Conservation (phyloP, 2,113 vertebrate species). For the Indicator indicator region DNA sequence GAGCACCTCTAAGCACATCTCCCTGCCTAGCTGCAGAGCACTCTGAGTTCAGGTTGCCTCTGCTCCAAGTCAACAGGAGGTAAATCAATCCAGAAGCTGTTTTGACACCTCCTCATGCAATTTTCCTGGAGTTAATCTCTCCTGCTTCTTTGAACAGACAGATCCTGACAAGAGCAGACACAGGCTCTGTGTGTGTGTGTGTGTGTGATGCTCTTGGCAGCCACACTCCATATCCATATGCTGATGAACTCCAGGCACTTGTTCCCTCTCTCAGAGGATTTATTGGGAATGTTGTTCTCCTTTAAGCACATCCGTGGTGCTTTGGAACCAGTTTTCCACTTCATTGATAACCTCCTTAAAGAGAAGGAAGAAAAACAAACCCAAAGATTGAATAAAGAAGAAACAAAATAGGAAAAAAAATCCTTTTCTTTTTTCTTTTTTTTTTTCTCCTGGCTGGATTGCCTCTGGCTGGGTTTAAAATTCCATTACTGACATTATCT, state of each 20-base stretch:
- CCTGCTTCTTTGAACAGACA: constrained; percentile 34
- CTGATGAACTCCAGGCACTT: constrained; percentile 50
- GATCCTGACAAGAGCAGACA: constrained; percentile 31
- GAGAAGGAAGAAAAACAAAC: constrained; percentile 39
- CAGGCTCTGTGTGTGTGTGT: not conserved
- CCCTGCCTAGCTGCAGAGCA: constrained; percentile 10
- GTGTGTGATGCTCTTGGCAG: constrained; percentile 28
- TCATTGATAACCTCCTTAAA: constrained; percentile 39
- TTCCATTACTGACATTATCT: constrained; percentile 63
- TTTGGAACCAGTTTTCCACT: constrained; percentile 13
- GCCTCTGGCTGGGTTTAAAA: constrained; percentile 52
- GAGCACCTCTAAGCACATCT: not conserved
- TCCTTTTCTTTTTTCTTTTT: not conserved
- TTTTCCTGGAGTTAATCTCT: constrained; percentile 51
- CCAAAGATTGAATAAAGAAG: constrained; percentile 34
- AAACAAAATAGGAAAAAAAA: constrained; percentile 4
- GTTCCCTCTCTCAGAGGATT: not conserved
- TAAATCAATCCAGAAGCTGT: constrained; percentile 47
- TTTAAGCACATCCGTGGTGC: not conserved
- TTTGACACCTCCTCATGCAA: constrained; percentile 38
- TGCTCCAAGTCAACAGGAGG: constrained; percentile 30
- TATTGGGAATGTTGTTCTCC: not conserved
- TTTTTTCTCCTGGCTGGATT: not conserved
- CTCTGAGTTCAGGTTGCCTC: not conserved
- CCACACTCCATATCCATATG: constrained; percentile 6